Evolutionary conservation across 2,797 vertebrate species (phyloP), one percentile per base, ranked within the genome.

Genomic region (Malurus splendens): DNA sequence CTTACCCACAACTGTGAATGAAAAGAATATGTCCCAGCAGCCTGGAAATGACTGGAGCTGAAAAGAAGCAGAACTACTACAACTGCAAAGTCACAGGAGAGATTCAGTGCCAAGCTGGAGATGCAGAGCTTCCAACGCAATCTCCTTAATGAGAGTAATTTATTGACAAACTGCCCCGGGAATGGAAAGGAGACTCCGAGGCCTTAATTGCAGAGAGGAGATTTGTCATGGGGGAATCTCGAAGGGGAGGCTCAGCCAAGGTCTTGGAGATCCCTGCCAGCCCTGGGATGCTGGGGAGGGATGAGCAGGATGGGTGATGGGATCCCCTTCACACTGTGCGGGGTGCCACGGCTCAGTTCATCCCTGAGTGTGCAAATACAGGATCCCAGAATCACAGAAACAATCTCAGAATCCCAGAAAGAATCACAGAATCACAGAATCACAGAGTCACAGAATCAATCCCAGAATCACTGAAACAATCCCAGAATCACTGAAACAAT

Each of bases 161-260:
- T 95, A 93, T 95, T 91, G 93, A 94, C 91, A 93, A 94, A 93
- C 86, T 93, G 93, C 86, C 76, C 84, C 86, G 50, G 90, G 90
- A 94, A 87, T 72, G 72, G 8, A 51, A 86, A 74, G 86, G 62
- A 87, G 93, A 87, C 44, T 50, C 80, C 41, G 18, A 82, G 93
- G 72, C 82, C 27, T 90, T 89, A 72, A 85, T 89, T 94, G 87
- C 61, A 71, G 76, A 19, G 7, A 42, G 66, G 93, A 71, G 72
- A 72, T 90, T 83, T 42, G 84, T 82, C 78, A 47, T 14, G 1
- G 83, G 73, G 89, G 80, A 50, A 44, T 50, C 86, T 82, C 75
- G 10, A 2, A 4, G 47, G 68, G 90, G 61, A 85, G 57, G 57
- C 32, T 25, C 6, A 47, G 81, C 67, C 28, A 4, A 84, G 68